Base-by-base conservation (phyloP, 2,113 vertebrate species). In the Gnathonemus longibarbis region DNA sequence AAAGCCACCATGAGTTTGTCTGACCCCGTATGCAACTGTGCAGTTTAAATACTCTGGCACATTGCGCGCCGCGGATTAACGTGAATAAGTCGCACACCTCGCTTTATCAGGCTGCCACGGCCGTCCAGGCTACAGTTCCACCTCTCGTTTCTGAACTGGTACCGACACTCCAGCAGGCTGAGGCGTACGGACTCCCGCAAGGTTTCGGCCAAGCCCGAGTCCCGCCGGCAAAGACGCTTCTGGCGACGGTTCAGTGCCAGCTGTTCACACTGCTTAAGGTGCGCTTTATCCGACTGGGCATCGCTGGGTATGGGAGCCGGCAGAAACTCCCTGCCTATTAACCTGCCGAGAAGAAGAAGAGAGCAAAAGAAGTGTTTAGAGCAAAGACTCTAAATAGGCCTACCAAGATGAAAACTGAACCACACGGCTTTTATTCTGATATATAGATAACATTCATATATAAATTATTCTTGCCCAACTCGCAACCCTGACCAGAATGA, bases 71-170 rank as follows among this genome's bases (percentile, higher is more conserved):
- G 74, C 27, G 17, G 45, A 80, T 39, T 56, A 15, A 49, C 35
- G 10, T 62, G 15, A 21, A n/a, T n/a, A 88, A 84, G 11, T 87
- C 4, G 46, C 94, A 92, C 90, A 99, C 98, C 98, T 98, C 98
- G 96, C 93, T 99, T 99, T 88, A 99, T 95, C 86, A 99, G 97
- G 88, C 97, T 97, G 0, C 96, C 97, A 31, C 98, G 94, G 19
- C 98, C 98, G 90, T 99, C 98, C 96, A 99, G 94, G 90, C 97
- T 99, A 95, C 98, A 99, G 94, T 99, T 99, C 98, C 98, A 99
- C 94, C 98, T 98, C 94, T 99, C 98, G 0, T 96, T 97, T 88
- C 97, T 96, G 92, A 99, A 98, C 92, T 99, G 98, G 92, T 97
- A 97, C 89, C 98, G 98, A 91, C 98, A 99, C 93, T 99, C 98